These are phyloP conservation scores for Liparis tanakae DNA, from an alignment of 2,797 vertebrate species.

Conservation along the genomic window DNA sequence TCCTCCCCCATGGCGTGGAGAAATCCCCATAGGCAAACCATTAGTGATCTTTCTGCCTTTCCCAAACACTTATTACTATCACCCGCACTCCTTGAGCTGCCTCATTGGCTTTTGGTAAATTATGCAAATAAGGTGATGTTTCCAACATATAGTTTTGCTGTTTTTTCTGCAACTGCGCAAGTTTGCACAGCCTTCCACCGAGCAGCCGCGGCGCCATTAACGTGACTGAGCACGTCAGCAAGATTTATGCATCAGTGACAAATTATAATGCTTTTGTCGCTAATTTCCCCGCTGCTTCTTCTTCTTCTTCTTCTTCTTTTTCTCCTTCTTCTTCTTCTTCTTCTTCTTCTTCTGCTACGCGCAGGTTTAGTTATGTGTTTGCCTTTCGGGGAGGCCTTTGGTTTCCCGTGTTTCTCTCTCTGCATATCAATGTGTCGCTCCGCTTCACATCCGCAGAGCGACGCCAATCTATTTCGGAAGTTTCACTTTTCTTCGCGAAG, in stretches of 20 bases:
- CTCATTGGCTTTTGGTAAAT: slow-evolving; percentile 99
- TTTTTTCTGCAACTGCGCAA: slow-evolving; percentile 98
- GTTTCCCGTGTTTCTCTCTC: slow-evolving; percentile 67
- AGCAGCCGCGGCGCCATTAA: slow-evolving; percentile 95
- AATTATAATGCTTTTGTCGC: slow-evolving; percentile 93
- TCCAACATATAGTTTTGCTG: slow-evolving; percentile 96
- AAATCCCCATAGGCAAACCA: slow-evolving; percentile 99
- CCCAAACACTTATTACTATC: slow-evolving; percentile 99
- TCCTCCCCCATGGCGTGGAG: slow-evolving; percentile 99
- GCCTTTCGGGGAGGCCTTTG: slow-evolving; percentile 82
- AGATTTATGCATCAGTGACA: slow-evolving; percentile 99
- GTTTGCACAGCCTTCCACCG: slow-evolving; percentile 97
- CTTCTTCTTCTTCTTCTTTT: no score
- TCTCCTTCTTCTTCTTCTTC: slow-evolving; percentile 53
- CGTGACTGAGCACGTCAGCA: slow-evolving; percentile 99
- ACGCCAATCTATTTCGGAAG: slow-evolving; percentile 73
- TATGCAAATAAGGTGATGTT: slow-evolving; percentile 99
- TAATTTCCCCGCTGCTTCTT: slow-evolving; percentile 78
- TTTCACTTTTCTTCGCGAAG: slow-evolving; percentile 65
- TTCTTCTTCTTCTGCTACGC: slow-evolving; percentile 11
- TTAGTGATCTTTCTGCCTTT: slow-evolving; percentile 99
- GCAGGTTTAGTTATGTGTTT: slow-evolving; percentile 84
- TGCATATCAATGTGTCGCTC: slow-evolving; percentile 77
- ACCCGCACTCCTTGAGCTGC: slow-evolving; percentile 97
- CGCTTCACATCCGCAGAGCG: slow-evolving; percentile 77